These are phyloP conservation scores for Gobiocypris rarus DNA, from an alignment of 2,113 vertebrate species.

Conservation along the genomic window DNA sequence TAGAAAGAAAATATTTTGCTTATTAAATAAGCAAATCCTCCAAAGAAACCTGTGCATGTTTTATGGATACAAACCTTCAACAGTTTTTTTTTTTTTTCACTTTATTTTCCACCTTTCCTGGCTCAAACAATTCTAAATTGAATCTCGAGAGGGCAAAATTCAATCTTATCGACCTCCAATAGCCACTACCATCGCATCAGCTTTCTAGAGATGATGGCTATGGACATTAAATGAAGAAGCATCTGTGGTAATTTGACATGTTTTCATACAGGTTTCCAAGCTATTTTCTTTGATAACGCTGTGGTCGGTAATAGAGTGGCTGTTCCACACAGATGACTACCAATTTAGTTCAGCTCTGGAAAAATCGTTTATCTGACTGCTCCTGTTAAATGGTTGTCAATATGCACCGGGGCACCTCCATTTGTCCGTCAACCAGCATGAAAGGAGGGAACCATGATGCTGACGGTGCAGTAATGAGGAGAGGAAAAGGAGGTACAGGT, in stretches of 20 bases:
- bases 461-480: conserved; percentile 16
- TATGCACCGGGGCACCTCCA: conserved; percentile 1
- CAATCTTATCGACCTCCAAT: conserved; percentile 17
- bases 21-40: background rate
- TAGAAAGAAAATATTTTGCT: background rate
- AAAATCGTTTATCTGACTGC: conserved; percentile 15
- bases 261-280: conserved; percentile 21
- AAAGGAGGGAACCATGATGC: conserved; percentile 1
- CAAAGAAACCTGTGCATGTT: background rate
- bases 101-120: background rate
- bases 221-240: conserved; percentile 6
- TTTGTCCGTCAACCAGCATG: conserved; percentile 25
- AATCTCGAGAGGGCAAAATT: background rate
- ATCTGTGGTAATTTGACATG: conserved; percentile 11
- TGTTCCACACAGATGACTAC: background rate
- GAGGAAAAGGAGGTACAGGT: background rate
- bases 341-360: conserved; percentile 16
- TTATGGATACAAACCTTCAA: background rate
- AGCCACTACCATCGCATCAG: conserved; percentile 7
- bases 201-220: background rate
- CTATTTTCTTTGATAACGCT: background rate
- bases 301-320: background rate
- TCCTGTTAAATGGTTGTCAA: conserved; percentile 23
- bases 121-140: background rate
- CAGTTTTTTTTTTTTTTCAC: background rate